A percentile compares a stretch with the other conserved stretches of the same genome.
Conservation (phyloP, 2,797 vertebrate species). For the Scomberomorus guttatus region DNA sequence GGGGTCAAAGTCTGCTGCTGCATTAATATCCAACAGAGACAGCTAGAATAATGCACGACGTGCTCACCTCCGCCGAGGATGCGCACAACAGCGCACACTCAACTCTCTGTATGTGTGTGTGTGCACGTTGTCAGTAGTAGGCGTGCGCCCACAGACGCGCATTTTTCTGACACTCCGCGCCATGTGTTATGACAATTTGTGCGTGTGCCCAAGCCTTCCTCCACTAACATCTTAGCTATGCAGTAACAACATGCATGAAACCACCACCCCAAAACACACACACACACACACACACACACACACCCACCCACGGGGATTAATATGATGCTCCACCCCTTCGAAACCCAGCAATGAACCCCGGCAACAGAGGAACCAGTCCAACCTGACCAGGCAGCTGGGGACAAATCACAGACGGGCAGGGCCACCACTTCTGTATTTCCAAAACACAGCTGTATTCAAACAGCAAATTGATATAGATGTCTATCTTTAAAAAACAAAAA, state of each 20-base stretch:
- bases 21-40: conserved; percentile 46
- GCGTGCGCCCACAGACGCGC: conserved; percentile 14
- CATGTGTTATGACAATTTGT: background rate
- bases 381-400: conserved; percentile 65
- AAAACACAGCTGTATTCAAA: conserved; percentile 66
- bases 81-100: background rate
- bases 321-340: conserved; percentile 29
- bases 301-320: conserved; percentile 35
- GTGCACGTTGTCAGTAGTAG: background rate
- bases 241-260: conserved; percentile 14
- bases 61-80: conserved; percentile 17
- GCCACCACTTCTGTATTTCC: conserved; percentile 50
- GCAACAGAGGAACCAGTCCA: conserved; percentile 74
- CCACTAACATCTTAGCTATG: conserved; percentile 11
- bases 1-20: conserved; percentile 45
- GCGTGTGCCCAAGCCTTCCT: background rate
- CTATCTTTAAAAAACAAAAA: background rate
- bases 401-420: conserved; percentile 60
- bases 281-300: conserved; percentile 25
- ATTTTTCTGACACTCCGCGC: conserved; percentile 2
- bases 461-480: conserved; percentile 4
- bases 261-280: conserved; percentile 27
- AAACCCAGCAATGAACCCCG: conserved; percentile 56
- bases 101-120: conserved; percentile 1
- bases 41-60: conserved; percentile 27